Evolutionary conservation across 2,888 invertebrate genomes (phyloP), one percentile per base, ranked within the genome.

Genomic region (Drosophila siamana): DNA sequence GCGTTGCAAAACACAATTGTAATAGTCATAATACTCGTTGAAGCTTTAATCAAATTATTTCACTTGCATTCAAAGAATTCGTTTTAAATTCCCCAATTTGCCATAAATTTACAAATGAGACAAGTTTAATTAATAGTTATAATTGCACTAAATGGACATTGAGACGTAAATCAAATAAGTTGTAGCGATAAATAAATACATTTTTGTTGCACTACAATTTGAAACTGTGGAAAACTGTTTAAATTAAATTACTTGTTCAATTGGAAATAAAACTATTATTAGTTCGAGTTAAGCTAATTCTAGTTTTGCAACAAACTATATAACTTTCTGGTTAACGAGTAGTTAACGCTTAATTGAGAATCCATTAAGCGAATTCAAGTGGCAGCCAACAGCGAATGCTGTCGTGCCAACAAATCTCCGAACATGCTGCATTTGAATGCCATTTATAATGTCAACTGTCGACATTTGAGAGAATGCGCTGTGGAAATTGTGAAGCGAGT

Each of bases 381-480:
- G 44, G 2, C 11, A 16, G 2, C 9, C 9, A 4, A 3, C 11
- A 26, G 30, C n/a, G 9, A 11, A 33, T 62, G 62, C 57, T 59
- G 57, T 28, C 55, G 33, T 15, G 71, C 0, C 60, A 65, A 70
- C 60, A 61, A 61, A 76, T 46, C 52, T 60, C 30, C 33, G 28
- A 48, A 38, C 43, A 19, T 38, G 56, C 46, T 73, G 59, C 76
- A 64, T 40, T 52, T 52, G 46, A 55, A 46, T 59, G 59, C 30
- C n/a, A 30, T 38, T 24, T 22, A 26, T 33, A 46, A 51, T 60
- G 52, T 50, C 51, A 61, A 54, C 44, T 70, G 73, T 19, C 19
- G 19, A 36, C 65, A 56, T 52, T 48, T 54, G 26, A 7, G 59
- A 9, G 22, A 19, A 44, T 26, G 47, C 38, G 50, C 38, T 40